Evolutionary conservation across 2,888 invertebrate genomes (phyloP).

Genomic region (Drosophila bunnanda): DNA sequence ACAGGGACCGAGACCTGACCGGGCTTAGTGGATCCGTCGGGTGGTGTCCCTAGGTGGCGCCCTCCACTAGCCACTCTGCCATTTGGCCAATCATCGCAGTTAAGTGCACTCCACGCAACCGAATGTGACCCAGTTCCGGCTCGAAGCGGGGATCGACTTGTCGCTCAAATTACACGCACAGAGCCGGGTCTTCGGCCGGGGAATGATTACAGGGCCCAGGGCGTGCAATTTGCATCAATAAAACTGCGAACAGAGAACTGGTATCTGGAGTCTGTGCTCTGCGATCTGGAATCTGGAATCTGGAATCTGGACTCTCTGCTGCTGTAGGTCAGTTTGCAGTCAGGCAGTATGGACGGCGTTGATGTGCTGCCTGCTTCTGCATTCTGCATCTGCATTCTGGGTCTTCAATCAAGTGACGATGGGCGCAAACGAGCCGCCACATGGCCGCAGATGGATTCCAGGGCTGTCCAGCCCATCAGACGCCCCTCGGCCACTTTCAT

Average conservation of each 20-base stretch:
- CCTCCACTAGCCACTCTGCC: constrained; percentile 35
- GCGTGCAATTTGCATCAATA: constrained; percentile 79
- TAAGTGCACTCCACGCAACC: constrained; percentile 57
- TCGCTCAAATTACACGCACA: constrained; percentile 77
- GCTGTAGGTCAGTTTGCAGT: constrained; percentile 75
- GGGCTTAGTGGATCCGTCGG: constrained; percentile 9
- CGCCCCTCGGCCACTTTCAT: constrained; percentile 64
- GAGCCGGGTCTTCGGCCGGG: constrained; percentile 49
- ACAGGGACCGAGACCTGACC: background rate
- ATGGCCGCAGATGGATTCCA: constrained; percentile 46
- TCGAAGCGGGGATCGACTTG: constrained; percentile 59
- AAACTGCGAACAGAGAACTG: constrained; percentile 58
- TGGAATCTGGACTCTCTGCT: constrained; percentile 28
- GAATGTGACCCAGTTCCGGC: constrained; percentile 68
- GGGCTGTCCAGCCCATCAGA: constrained; percentile 49
- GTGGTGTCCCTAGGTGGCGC: constrained; percentile 60
- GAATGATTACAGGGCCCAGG: constrained; percentile 71
- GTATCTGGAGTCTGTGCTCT: constrained; percentile 20
- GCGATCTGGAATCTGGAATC: constrained; percentile 4
- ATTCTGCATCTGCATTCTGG: constrained; percentile 70
- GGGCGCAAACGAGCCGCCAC: constrained; percentile 61
- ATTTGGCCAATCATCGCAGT: constrained; percentile 68
- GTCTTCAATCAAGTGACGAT: constrained; percentile 75
- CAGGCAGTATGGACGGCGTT: constrained; percentile 62
- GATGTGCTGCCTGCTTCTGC: constrained; percentile 77